Evolutionary conservation across 2,888 invertebrate species (phyloP), one percentile per base, ranked within the genome.

Genomic region (Trachelus troglodyta): DNA sequence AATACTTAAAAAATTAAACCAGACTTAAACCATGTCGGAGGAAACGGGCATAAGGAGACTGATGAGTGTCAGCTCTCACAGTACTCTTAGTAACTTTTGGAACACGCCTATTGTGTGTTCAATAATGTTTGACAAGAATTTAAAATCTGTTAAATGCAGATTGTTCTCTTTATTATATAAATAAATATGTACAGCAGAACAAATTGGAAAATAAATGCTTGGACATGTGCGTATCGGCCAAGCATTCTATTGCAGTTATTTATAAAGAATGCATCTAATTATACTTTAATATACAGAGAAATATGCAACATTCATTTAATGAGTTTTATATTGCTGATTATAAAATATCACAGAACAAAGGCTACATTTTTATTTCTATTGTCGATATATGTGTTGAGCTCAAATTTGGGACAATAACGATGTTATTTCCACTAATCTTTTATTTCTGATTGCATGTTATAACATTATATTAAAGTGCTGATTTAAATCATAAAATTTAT

Each of bases 401-500:
- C 23, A 23, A 56, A 56, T 56, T 56, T 56, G 23, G 4, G 23
- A 56, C 1, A 56, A 23, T 56, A 23, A 9, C 9, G 9, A 56
- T 56, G 2, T 23, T 56, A 56, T 23, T 56, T 56, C 0, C 23
- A 23, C 9, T 56, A 23, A 23, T 15, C 30, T 2, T 73, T 73
- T 35, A n/a, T 73, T 23, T 74, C 1, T 69, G 15, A 23, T n/a
- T 12, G 12, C 6, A n/a, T 11, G 35, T 73, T 34, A 69, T 78
- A 79, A 82, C 79, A 40, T 74, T 80, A 81, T 82, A 56, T 56
- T 2, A 56, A 9, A 56, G 9, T 23, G 56, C 1, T 23, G 23
- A 9, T 23, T 23, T 23, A 9, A 23, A 56, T 56, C 0, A 23
- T 23, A 23, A 9, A 56, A 23, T 23, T 6, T 9, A 23, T 56